A percentile compares a stretch with the other conserved stretches of the same genome.
Evolutionary conservation across 2,888 invertebrate species (phyloP).

Genomic region (Buathra laborator): DNA sequence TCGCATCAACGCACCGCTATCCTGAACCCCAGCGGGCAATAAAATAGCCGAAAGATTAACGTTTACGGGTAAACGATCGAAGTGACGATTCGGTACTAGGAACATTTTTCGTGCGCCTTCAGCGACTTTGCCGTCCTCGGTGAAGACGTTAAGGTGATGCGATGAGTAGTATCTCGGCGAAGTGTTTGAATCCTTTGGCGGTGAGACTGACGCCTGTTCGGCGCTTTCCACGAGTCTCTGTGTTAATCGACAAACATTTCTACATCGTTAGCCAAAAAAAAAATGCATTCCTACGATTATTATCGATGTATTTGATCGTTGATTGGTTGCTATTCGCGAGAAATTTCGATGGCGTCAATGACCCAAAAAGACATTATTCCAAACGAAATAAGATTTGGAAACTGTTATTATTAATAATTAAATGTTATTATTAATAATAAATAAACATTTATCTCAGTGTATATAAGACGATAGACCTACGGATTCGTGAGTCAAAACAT

Average conservation of each 20-base stretch:
- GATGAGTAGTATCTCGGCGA: conserved; percentile 92
- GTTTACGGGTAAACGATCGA: conserved; percentile 94
- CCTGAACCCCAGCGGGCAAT: conserved; percentile 93
- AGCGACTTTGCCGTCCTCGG: conserved; percentile 90
- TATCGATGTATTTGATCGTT: too few relatives aligned
- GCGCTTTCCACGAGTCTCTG: conserved; percentile 97
- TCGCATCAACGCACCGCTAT: conserved; percentile 86
- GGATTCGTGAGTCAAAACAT: not conserved
- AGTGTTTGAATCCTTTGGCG: conserved; percentile 86
- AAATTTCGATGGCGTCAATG: too few relatives aligned
- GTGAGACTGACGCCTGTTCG: conserved; percentile 93
- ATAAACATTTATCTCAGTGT: too few relatives aligned
- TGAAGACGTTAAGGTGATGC: conserved; percentile 92
- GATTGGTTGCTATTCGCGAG: too few relatives aligned
- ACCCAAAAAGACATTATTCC: too few relatives aligned
- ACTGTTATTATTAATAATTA: too few relatives aligned
- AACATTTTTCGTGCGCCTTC: conserved; percentile 90
- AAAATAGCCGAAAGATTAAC: conserved; percentile 95
- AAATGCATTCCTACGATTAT: not conserved
- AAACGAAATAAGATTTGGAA: too few relatives aligned
- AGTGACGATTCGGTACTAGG: conserved; percentile 92
- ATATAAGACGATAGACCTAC: too few relatives aligned
- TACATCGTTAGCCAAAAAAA: not conserved
- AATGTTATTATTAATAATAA: too few relatives aligned
- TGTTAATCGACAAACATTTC: not conserved